Conservation (phyloP, 2,797 vertebrate species). For the Dermochelys coriacea region DNA sequence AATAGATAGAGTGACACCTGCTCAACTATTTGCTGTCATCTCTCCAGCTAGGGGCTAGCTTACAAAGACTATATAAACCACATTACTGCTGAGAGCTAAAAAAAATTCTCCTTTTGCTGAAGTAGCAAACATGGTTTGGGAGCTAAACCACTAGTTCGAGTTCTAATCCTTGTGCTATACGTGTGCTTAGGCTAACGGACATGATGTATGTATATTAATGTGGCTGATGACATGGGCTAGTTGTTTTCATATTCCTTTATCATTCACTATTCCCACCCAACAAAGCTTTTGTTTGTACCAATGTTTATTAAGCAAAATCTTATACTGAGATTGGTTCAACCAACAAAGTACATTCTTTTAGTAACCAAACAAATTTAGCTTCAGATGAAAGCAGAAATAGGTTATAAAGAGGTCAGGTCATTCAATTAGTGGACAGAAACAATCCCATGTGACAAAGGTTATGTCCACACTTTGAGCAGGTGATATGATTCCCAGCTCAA, state of each 20-base stretch:
- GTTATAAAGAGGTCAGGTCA: neutral
- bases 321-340: neutral
- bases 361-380: neutral
- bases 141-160: neutral
- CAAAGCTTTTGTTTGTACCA: neutral
- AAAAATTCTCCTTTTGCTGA: neutral
- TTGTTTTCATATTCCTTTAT: neutral
- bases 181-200: neutral
- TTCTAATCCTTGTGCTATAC: neutral
- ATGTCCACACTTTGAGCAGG: too few relatives aligned
- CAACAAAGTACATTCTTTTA: constrained; percentile 7
- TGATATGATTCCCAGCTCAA: too few relatives aligned
- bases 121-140: neutral
- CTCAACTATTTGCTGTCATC: neutral
- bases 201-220: neutral
- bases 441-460: neutral
- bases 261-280: neutral
- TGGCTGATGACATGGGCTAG: neutral
- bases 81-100: neutral
- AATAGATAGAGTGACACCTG: neutral
- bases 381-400: neutral
- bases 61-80: neutral
- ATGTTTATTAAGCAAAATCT: neutral
- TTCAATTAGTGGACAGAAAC: neutral
- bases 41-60: neutral